Evolutionary conservation across 2,113 vertebrate species (phyloP).

Genomic region (Irena cyanogastra): DNA sequence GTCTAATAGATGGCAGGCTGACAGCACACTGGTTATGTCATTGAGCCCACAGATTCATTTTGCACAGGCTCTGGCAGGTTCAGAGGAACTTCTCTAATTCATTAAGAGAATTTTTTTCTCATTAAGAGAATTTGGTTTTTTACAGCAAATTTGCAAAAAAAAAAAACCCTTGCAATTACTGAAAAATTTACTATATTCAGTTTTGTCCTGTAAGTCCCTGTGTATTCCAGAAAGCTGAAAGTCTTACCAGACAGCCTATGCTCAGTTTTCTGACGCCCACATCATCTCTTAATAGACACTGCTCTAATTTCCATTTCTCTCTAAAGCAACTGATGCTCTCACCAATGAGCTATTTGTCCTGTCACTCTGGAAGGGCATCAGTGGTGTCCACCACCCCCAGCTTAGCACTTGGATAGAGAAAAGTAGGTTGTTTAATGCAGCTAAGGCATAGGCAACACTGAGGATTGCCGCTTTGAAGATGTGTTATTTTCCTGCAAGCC

Average conservation of each 20-base stretch:
- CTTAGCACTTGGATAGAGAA: neutral
- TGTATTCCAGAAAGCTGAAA: neutral
- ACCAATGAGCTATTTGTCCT: neutral
- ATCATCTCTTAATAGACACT: neutral
- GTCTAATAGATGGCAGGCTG: neutral
- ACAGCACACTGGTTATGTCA: neutral
- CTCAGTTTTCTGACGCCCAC: neutral
- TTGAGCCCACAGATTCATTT: neutral
- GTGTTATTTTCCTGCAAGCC: neutral
- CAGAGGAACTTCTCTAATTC: neutral
- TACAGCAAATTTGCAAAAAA: too few species aligned
- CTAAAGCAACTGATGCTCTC: neutral
- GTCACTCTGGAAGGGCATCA: conserved; percentile 1
- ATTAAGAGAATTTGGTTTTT: neutral
- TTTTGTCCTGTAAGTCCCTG: neutral
- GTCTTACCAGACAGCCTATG: neutral
- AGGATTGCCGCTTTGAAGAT: neutral
- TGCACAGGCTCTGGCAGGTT: neutral
- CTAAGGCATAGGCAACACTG: neutral
- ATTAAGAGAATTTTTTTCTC: neutral
- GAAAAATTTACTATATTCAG: neutral
- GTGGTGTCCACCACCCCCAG: neutral
- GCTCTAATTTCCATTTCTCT: neutral
- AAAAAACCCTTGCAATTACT: too few species aligned
- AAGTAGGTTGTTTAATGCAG: neutral